Conservation (phyloP, 2,888 invertebrate genomes). For the Unio pictorum region DNA sequence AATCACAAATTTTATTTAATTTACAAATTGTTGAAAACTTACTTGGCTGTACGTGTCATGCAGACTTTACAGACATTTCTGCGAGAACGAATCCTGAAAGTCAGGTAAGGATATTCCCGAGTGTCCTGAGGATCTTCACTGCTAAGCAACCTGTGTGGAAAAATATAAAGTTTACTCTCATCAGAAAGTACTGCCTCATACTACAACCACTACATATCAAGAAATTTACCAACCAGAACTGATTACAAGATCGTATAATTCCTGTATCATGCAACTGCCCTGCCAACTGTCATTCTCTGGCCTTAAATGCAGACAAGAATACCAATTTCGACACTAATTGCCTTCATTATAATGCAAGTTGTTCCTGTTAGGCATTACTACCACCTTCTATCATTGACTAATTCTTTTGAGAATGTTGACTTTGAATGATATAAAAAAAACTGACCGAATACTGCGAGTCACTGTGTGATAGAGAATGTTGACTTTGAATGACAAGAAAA, state of each 20-base stretch:
- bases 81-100: constrained; percentile 31
- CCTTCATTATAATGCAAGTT: no score
- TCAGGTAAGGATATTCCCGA: constrained; percentile 57
- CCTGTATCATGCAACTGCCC: background rate
- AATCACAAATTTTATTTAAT: background rate
- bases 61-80: constrained; percentile 63
- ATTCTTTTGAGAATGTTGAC: no score
- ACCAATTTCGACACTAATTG: no score
- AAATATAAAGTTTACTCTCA: background rate
- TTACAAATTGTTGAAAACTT: constrained; percentile 7
- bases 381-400: no score
- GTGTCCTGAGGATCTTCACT: constrained; percentile 54
- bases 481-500: no score
- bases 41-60: constrained; percentile 70
- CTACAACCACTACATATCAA: background rate
- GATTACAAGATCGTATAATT: background rate
- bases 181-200: no score
- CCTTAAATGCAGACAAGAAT: background rate
- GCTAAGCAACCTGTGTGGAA: constrained; percentile 52
- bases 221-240: background rate
- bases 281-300: background rate
- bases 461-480: no score
- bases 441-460: no score
- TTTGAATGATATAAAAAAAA: no score
- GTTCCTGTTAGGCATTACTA: no score